These are phyloP conservation scores for Cromileptes altivelis DNA, from an alignment of 2,113 vertebrate genomes.

Conservation along the genomic window DNA sequence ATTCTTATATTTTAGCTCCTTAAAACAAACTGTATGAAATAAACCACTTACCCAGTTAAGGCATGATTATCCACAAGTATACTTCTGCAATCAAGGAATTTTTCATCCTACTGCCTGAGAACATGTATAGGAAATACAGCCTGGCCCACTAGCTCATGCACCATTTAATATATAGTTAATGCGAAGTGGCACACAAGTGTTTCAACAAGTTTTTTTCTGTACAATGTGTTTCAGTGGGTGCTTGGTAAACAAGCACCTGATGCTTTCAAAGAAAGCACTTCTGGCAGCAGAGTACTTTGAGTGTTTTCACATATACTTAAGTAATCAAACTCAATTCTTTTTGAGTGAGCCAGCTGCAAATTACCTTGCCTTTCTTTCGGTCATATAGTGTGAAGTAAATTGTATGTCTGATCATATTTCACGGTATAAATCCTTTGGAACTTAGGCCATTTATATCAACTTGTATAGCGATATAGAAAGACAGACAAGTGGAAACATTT, in stretches of 20 bases:
- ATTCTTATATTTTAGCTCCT: neutral
- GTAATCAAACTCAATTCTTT: constrained; percentile 1
- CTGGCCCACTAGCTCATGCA: constrained; percentile 14
- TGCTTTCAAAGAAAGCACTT: neutral
- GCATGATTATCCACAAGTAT: neutral
- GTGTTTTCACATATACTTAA: neutral
- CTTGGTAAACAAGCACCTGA: constrained; percentile 18
- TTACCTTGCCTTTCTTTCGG: neutral
- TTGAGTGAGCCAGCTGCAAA: neutral
- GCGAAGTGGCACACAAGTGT: neutral
- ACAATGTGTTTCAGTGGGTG: neutral
- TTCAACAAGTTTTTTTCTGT: constrained; percentile 24
- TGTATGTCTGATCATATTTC: neutral
- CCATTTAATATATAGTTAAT: constrained; percentile 30
- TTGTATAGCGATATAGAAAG: neutral
- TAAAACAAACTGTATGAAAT: constrained; percentile 14
- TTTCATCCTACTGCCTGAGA: constrained; percentile 20
- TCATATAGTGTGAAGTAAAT: neutral
- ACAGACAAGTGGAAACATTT: neutral
- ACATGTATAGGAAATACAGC: constrained; percentile 4
- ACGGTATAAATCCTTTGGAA: neutral
- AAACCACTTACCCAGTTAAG: constrained; percentile 14
- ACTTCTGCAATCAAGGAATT: constrained; percentile 24
- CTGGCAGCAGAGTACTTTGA: neutral
- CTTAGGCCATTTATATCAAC: neutral